Evolutionary conservation across 1,140 invertebrate species (phyloP), one percentile per base, ranked within the genome.

Genomic region (Tetramorium simillimum): DNA sequence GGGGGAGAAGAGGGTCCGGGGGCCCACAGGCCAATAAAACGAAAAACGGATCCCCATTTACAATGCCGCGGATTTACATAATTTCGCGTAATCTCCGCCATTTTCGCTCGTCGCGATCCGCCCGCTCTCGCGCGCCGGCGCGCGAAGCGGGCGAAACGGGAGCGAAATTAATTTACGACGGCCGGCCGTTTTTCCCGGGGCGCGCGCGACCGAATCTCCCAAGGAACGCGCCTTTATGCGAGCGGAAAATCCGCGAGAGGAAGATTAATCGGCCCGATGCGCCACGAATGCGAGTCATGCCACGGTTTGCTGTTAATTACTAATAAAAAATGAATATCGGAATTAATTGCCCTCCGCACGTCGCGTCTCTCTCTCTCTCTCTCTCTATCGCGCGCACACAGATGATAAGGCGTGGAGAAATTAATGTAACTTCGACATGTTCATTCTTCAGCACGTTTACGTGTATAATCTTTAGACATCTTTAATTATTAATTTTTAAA

Each of bases 41-140:
- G 93, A 95, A 95, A 95, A 95, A 94, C 92, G 87, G 90, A 88
- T 90, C 91, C 91, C 92, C 92, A 92, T 94, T 95, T 93, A 95
- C 95, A 95, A 95, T 95, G 93, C 93, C 91, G 65, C 49, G 81
- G 70, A 94, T 95, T 95, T 95, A 93, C 95, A 95, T 95, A 95
- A 95, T 95, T 95, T 95, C 94, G 91, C 93, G 94, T 95, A 95
- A 95, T 95, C 94, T 95, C 94, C 92, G 92, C 93, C 93, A 95
- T 95, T 95, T 95, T 95, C 91, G 88, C 85, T 85, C 67, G 70
- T 80, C 81, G 72, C 86, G 86, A 76, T 72, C 67, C 86, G 60
- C 37, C 28, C 86, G 62, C 56, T 46, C 10, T n/a, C 10, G 40
- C 72, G 60, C 51, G 40, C 62, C 33, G 16, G 72, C n/a, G 51